Evolutionary conservation across 1,140 invertebrate genomes (phyloP), one percentile per base, ranked within the genome.

Genomic region (Streblospio benedicti): DNA sequence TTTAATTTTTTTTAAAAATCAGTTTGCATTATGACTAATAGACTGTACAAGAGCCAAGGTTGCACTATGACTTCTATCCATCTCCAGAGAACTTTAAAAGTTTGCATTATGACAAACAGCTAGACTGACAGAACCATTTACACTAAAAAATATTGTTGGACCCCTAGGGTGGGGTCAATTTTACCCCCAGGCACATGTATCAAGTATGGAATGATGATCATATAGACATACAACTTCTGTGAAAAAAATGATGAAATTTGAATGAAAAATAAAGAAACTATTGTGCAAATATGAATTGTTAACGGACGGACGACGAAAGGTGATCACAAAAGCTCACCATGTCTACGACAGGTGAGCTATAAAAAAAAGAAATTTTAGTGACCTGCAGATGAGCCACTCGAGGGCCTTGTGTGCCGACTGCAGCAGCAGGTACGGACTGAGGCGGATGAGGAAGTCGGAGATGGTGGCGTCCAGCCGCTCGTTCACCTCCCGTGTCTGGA

Each of bases 391-490:
- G 2, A 97, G 79, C 93, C 93, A 97, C 82, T 97, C 94, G 27
- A 97, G 74, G 23, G 89, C 85, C 82, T 94, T 90, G 58, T 94
- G 89, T 9, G 91, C 83, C 14, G 87, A 83, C 70, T 86, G 87
- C 0, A 93, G 73, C 33, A 91, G 74, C 67, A 96, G 86, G 74
- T 93, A 95, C 4, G 93, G 93, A 0, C 91, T 90, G 9, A 94
- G 65, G 35, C 86, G 76, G 35, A 87, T 73, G 0, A 96, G 73
- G 79, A 95, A 96, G 59, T 86, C 85, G 51, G 84, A 81, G n/a
- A 97, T 88, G 9, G 79, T 81, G 41, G 80, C 73, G 79, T 95
- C 81, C 20, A 97, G 75, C 69, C 85, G 83, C 56, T 85, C 73
- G 72, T 97, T 97, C 0, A 85, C 79, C 65, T 87, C 85, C 51